phyloP scores from a whole-genome alignment of 2,113 vertebrate species.

The Brachyhypopomus gauderio region DNA sequence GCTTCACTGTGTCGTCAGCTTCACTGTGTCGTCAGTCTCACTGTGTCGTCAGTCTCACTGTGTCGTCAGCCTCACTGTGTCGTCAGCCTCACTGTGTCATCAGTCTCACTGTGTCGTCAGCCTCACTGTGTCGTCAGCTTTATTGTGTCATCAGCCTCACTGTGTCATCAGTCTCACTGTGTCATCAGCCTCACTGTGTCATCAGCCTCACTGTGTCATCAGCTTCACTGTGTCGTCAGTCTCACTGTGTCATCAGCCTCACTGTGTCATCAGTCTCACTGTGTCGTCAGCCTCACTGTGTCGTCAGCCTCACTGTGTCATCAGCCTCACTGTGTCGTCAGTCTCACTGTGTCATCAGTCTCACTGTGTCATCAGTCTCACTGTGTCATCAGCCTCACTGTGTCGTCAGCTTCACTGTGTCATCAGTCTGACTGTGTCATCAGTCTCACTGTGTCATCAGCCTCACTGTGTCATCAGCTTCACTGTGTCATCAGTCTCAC shows the following conservation, averaged over 20 bases:
- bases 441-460: conserved; percentile 24
- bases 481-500: conserved; percentile 28
- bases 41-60: conserved; percentile 28
- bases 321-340: too few relatives aligned
- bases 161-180: conserved; percentile 29
- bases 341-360: conserved; percentile 28
- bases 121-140: conserved; percentile 27
- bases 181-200: conserved; percentile 33
- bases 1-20: conserved; percentile 25
- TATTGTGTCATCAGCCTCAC: conserved; percentile 29
- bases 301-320: conserved; percentile 33
- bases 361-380: conserved; percentile 28
- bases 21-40: conserved; percentile 28
- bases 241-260: conserved; percentile 26
- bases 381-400: conserved; percentile 29
- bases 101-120: conserved; percentile 24
- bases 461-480: conserved; percentile 27
- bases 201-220: conserved; percentile 28
- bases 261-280: conserved; percentile 30
- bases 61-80: conserved; percentile 31
- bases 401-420: conserved; percentile 31
- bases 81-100: conserved; percentile 29
- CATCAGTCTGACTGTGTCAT: conserved; percentile 31
- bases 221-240: too few relatives aligned
- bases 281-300: conserved; percentile 28